Evolutionary conservation across 2,113 vertebrate species (phyloP).

Genomic region (Trinectes maculatus): DNA sequence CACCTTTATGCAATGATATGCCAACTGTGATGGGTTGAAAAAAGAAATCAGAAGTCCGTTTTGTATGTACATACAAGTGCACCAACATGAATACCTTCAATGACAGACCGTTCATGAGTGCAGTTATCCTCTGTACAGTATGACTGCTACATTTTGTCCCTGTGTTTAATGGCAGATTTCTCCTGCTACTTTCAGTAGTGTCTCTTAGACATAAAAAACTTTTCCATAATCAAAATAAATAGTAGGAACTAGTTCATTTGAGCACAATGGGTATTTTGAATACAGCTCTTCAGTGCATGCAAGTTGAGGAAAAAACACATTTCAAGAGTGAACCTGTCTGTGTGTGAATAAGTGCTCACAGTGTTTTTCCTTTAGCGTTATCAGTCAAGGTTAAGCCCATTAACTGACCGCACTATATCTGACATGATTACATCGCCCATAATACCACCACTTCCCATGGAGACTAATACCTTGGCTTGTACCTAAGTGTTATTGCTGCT

Average conservation of each 20-base stretch:
- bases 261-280: neutral
- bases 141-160: neutral
- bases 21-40: neutral
- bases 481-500: conserved; percentile 50
- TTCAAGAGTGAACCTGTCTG: neutral
- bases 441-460: conserved; percentile 29
- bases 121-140: too few species aligned
- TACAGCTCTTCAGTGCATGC: neutral
- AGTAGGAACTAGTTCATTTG: neutral
- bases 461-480: conserved; percentile 52
- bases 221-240: neutral
- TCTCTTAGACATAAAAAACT: neutral
- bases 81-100: neutral
- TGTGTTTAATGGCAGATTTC: neutral
- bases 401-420: conserved; percentile 54
- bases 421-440: conserved; percentile 38
- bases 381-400: conserved; percentile 50
- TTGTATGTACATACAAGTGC: neutral
- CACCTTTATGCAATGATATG: neutral
- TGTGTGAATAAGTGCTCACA: conserved; percentile 9
- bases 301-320: neutral
- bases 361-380: conserved; percentile 24
- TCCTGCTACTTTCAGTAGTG: neutral
- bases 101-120: neutral
- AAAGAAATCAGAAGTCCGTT: too few species aligned